A percentile compares a stretch with the other conserved stretches of the same genome.
Evolutionary conservation across 2,888 invertebrate genomes (phyloP).

Genomic region (Nemotelus nigrinus): DNA sequence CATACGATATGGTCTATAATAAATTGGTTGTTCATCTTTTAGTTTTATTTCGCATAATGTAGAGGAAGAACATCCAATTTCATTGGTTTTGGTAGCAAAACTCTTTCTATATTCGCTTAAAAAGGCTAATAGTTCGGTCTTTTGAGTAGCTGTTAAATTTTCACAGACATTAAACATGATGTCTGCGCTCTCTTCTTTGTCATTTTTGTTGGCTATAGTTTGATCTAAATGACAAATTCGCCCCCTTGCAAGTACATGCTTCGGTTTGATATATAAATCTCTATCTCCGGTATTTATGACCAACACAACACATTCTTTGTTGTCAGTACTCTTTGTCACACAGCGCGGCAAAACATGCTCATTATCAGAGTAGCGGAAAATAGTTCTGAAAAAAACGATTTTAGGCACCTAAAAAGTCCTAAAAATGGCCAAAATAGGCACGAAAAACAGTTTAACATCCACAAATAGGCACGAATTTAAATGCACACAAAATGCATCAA

Average conservation of each 20-base stretch:
- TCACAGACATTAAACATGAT: too few species aligned
- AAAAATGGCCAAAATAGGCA: too few species aligned
- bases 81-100: background rate
- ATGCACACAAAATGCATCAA: too few species aligned
- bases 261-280: constrained; percentile 1
- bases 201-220: too few species aligned
- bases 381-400: too few species aligned
- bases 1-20: constrained; percentile 4
- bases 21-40: background rate
- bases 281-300: background rate
- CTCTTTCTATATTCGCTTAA: constrained; percentile 1
- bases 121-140: background rate
- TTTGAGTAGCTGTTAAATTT: background rate
- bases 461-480: too few species aligned
- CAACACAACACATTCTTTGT: background rate
- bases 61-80: constrained; percentile 20
- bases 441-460: too few species aligned
- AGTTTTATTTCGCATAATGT: constrained; percentile 7
- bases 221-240: background rate
- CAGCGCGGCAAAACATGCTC: background rate
- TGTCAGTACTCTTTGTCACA: background rate
- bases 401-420: too few species aligned
- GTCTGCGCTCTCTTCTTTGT: too few species aligned
- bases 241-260: constrained; percentile 1
- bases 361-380: too few species aligned